Conservation (phyloP, 1,140 invertebrate species). For the Cylas formicarius region DNA sequence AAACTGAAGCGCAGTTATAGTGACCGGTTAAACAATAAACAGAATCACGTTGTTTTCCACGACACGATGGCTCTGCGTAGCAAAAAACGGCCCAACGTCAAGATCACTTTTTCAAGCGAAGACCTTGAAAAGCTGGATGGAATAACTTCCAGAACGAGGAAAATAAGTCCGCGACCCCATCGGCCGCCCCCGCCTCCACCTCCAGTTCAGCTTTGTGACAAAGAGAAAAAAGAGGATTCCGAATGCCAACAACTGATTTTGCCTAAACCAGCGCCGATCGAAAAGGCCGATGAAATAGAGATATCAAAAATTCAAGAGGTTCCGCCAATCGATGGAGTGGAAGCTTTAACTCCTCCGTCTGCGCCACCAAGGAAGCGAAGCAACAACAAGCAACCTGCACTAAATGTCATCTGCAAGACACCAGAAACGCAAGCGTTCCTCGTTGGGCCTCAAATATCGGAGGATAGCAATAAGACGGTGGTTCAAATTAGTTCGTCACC, state of each 20-base stretch:
- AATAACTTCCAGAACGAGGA: conserved; percentile 40
- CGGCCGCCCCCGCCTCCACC: conserved; percentile 43
- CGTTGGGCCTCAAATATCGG: conserved; percentile 13
- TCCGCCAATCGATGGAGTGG: background rate
- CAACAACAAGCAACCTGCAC: conserved; percentile 29
- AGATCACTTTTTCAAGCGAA: conserved; percentile 33
- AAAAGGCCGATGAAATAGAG: too few species aligned
- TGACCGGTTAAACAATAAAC: conserved; percentile 40
- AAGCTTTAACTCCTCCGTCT: conserved; percentile 24
- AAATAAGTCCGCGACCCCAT: conserved; percentile 25
- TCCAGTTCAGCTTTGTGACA: too few species aligned
- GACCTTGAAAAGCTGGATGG: conserved; percentile 46
- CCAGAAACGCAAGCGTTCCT: conserved; percentile 5
- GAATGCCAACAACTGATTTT: background rate
- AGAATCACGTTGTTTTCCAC: conserved; percentile 47
- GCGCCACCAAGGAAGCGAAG: conserved; percentile 37
- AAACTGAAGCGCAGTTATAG: conserved; percentile 47
- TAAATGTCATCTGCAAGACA: conserved; percentile 22
- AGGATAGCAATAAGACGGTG: conserved; percentile 34
- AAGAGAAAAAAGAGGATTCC: background rate
- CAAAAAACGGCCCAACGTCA: conserved; percentile 52
- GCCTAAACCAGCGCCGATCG: background rate
- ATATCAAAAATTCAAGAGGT: background rate
- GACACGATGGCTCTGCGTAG: conserved; percentile 72
- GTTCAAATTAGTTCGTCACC: conserved; percentile 38